Conservation (phyloP, 2,113 vertebrate genomes). For the Syrmaticus mikado region DNA sequence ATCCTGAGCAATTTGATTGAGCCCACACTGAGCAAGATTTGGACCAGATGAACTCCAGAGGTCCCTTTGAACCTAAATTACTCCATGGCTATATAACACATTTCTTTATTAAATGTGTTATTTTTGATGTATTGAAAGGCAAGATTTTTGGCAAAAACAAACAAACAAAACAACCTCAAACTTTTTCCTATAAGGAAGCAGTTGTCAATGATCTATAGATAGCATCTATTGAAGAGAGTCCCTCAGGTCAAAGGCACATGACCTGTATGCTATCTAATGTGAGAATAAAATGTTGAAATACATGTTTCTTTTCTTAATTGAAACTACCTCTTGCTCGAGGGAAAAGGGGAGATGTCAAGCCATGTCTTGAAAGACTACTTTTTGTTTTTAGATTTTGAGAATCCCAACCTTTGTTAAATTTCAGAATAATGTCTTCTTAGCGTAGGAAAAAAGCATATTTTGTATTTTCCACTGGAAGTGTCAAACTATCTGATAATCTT, state of each 20-base stretch:
- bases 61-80: not conserved
- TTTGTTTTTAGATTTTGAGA: not conserved
- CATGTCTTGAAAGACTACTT: not conserved
- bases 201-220: not conserved
- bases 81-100: fast-evolving
- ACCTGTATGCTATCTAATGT: not conserved
- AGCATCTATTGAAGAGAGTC: not conserved
- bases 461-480: not conserved
- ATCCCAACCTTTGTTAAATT: not conserved
- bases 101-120: not conserved
- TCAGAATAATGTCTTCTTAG: not conserved
- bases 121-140: not conserved
- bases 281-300: not conserved
- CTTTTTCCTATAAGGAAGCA: not conserved
- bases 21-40: not conserved
- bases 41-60: not conserved
- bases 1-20: not conserved
- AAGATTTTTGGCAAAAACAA: not conserved
- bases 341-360: not conserved
- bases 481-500: not conserved
- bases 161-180: not conserved
- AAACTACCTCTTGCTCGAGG: not conserved
- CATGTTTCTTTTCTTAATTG: not conserved
- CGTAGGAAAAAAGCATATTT: not conserved
- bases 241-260: not conserved